These are phyloP conservation scores for Aphidoletes aphidimyza DNA, from an alignment of 2,888 invertebrate genomes.

Conservation along the genomic window DNA sequence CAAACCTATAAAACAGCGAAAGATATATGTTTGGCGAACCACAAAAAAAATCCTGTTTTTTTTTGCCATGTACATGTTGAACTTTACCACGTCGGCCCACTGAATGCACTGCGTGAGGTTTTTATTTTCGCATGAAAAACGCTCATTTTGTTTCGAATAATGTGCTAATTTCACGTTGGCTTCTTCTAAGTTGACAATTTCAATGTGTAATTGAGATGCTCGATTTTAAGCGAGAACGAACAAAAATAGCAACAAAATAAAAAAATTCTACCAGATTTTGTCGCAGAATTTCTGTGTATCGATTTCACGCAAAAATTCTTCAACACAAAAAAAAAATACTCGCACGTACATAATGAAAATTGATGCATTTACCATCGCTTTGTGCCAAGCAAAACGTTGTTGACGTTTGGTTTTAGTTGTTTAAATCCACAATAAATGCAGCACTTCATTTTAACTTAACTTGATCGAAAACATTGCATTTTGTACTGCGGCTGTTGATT, in stretches of 20 bases:
- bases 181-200: neutral
- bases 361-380: neutral
- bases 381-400: no score
- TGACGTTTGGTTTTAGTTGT: neutral
- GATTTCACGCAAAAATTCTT: constrained; percentile 39
- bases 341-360: constrained; percentile 32
- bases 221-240: neutral
- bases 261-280: neutral
- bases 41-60: constrained; percentile 30
- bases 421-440: neutral
- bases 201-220: constrained; percentile 6
- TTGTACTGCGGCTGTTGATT: neutral
- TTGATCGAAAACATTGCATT: neutral
- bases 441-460: neutral
- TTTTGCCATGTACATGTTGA: neutral
- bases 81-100: constrained; percentile 15
- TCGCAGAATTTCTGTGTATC: constrained; percentile 29
- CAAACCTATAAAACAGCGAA: neutral
- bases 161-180: neutral
- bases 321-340: neutral
- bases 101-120: constrained; percentile 27
- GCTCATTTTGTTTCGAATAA: neutral
- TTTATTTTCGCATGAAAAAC: neutral
- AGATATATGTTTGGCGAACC: constrained; percentile 13
- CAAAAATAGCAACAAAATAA: neutral